These are phyloP conservation scores for Hipparchia sbordonii DNA, from an alignment of 2,888 invertebrate genomes.

Conservation along the genomic window DNA sequence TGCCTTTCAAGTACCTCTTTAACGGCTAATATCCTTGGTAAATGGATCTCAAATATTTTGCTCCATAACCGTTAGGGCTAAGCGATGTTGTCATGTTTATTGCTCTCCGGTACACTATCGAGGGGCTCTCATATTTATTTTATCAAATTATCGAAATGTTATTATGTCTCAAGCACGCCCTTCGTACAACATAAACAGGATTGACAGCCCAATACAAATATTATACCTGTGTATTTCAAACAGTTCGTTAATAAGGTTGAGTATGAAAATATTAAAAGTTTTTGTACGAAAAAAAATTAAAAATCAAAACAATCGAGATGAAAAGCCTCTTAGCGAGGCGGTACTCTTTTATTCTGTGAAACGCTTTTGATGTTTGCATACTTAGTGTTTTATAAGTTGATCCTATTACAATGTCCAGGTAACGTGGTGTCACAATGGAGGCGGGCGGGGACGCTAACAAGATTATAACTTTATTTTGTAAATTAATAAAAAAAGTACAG, in stretches of 20 bases:
- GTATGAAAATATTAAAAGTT: constrained; percentile 20
- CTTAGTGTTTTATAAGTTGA: constrained; percentile 83
- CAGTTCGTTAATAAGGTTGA: constrained; percentile 9
- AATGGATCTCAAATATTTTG: constrained; percentile 80
- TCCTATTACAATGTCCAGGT: constrained; percentile 83
- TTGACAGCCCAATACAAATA: constrained; percentile 1
- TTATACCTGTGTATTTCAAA: not conserved
- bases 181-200: constrained; percentile 7
- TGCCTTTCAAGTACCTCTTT: constrained; percentile 81
- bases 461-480: constrained; percentile 81
- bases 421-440: constrained; percentile 72
- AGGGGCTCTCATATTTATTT: constrained; percentile 41
- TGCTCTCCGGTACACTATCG: constrained; percentile 54
- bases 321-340: constrained; percentile 75
- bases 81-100: constrained; percentile 73
- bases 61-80: constrained; percentile 65
- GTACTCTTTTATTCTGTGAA: constrained; percentile 66
- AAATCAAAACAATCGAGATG: constrained; percentile 45
- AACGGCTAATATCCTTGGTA: constrained; percentile 80
- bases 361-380: constrained; percentile 80
- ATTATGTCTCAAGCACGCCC: constrained; percentile 24
- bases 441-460: constrained; percentile 71
- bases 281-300: constrained; percentile 37
- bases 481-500: constrained; percentile 76
- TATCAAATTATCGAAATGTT: constrained; percentile 34